These are phyloP conservation scores for Buteo buteo DNA, from an alignment of 2,113 vertebrate genomes.

Conservation along the genomic window DNA sequence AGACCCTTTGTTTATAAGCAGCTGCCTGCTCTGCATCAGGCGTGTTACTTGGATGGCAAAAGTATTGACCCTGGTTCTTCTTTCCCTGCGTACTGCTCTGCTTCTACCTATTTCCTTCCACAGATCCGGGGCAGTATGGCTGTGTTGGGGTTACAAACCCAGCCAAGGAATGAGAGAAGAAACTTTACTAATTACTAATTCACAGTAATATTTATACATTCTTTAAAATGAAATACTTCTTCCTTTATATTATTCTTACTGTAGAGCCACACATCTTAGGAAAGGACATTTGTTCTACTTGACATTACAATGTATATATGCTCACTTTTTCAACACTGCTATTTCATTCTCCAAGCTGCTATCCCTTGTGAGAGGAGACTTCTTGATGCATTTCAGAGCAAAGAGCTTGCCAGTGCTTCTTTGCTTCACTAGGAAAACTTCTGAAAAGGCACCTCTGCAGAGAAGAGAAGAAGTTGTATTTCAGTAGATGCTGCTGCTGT, in stretches of 20 bases:
- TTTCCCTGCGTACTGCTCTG: not conserved
- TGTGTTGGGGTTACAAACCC: not conserved
- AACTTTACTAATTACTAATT: not conserved
- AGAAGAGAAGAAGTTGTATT: not conserved
- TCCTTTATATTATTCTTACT: not conserved
- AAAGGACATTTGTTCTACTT: not conserved
- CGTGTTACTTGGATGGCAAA: accelerated
- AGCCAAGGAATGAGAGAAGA: not conserved
- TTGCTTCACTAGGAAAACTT: conserved; percentile 91
- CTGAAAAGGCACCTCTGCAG: conserved; percentile 89
- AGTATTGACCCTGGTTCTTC: not conserved
- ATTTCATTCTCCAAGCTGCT: conserved; percentile 94
- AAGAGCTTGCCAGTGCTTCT: conserved; percentile 84
- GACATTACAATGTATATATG: not conserved
- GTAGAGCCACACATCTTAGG: not conserved
- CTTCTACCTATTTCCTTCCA: not conserved
- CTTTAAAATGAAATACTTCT: not conserved
- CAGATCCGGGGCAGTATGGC: not conserved
- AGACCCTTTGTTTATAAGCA: not conserved
- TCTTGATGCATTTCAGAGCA: conserved; percentile 94
- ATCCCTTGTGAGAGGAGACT: conserved; percentile 80
- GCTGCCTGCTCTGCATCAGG: not conserved
- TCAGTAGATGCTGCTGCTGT: not conserved
- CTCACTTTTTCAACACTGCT: conserved; percentile 88
- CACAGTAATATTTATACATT: not conserved